phyloP scores from a whole-genome alignment of 2,113 vertebrate genomes.

The Maccullochella peelii region DNA sequence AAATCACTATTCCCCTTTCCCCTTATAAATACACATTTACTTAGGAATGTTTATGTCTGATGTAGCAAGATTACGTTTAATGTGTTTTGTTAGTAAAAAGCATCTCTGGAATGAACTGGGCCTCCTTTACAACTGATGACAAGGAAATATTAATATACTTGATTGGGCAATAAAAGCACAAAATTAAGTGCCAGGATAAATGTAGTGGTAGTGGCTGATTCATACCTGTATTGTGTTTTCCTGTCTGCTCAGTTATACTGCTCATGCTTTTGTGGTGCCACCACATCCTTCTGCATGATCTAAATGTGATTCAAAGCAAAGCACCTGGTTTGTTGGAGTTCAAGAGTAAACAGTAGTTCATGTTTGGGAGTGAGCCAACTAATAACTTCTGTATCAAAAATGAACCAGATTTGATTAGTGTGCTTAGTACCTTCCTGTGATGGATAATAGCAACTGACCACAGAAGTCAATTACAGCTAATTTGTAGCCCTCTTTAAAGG shows the following conservation, averaged over 20 bases:
- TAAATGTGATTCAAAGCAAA: neutral
- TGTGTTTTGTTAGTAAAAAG: neutral
- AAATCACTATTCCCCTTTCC: neutral
- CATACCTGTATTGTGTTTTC: neutral
- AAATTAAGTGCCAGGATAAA: neutral
- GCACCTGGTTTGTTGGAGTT: neutral
- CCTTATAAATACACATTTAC: neutral
- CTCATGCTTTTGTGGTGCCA: neutral
- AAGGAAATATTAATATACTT: neutral
- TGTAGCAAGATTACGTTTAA: neutral
- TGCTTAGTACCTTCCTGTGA: neutral
- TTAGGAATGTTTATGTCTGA: neutral
- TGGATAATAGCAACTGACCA: neutral
- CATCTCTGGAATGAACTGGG: neutral
- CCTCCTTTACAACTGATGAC: neutral
- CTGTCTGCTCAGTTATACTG: neutral
- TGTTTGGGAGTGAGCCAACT: neutral
- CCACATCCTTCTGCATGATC: neutral
- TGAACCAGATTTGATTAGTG: neutral
- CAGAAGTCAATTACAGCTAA: neutral
- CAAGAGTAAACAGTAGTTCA: neutral
- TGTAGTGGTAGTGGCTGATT: neutral
- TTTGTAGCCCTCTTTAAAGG: conserved; percentile 1
- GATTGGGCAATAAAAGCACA: neutral
- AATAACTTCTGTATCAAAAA: neutral